Conservation (phyloP, 2,113 vertebrate genomes). For the Anolis carolinensis region DNA sequence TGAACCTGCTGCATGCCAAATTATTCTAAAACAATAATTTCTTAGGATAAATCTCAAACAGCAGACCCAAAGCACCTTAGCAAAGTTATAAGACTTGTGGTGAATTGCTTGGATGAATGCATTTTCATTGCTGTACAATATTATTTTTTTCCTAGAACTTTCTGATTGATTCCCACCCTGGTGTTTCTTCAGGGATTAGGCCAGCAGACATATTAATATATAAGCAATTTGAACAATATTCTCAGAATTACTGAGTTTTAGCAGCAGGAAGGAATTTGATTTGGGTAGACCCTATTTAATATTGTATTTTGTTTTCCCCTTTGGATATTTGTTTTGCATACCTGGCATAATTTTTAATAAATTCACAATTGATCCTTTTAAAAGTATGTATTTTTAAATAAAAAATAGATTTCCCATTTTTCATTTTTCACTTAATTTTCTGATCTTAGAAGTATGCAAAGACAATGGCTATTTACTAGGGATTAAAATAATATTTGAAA, state of each 20-base stretch:
- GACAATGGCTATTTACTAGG: neutral
- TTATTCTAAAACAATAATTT: neutral
- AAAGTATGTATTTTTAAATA: neutral
- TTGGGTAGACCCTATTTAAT: conserved; percentile 34
- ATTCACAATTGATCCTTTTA: conserved; percentile 18
- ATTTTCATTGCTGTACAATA: conserved; percentile 10
- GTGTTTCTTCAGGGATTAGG: neutral
- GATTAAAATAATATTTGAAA: neutral
- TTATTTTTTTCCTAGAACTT: conserved; percentile 22
- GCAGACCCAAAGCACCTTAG: neutral
- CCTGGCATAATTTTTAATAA: conserved; percentile 33
- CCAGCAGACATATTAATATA: neutral
- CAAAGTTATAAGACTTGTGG: neutral
- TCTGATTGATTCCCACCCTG: neutral
- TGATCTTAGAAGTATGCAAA: neutral
- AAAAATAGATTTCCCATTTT: neutral
- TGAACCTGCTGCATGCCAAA: neutral
- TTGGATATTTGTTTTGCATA: conserved; percentile 27
- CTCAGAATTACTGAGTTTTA: conserved; percentile 21
- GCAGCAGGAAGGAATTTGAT: conserved; percentile 38
- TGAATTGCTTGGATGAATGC: neutral
- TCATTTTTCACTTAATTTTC: neutral
- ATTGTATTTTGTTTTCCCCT: neutral
- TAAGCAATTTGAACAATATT: conserved; percentile 23
- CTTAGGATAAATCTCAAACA: neutral